A percentile compares a stretch with the other conserved stretches of the same genome.
Evolutionary conservation across 2,888 invertebrate genomes (phyloP).

Genomic region (Stenoptilia bipunctidactyla): DNA sequence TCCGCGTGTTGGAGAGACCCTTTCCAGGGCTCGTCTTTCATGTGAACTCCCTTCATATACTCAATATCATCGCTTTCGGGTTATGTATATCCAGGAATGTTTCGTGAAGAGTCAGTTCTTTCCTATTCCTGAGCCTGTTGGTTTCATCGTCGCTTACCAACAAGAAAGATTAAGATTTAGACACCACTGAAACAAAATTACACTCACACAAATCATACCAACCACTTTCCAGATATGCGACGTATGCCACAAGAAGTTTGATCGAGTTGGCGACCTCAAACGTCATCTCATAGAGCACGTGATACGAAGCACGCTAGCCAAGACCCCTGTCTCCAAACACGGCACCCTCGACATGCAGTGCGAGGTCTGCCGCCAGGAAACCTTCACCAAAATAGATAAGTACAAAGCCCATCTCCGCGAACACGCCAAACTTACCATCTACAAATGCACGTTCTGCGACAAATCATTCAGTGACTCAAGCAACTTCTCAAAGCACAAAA

Average conservation of each 20-base stretch:
- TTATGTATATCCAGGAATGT: too few species aligned
- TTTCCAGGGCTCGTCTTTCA: too few species aligned
- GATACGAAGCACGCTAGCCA: constrained; percentile 44
- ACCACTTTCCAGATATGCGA: constrained; percentile 48
- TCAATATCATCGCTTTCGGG: too few species aligned
- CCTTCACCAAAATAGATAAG: constrained; percentile 47
- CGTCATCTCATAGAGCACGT: constrained; percentile 63
- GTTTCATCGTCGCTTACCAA: too few species aligned
- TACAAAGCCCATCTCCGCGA: constrained; percentile 59
- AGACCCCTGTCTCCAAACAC: constrained; percentile 37
- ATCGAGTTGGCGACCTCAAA: constrained; percentile 54
- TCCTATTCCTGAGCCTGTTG: too few species aligned
- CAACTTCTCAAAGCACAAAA: constrained; percentile 65
- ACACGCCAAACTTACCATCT: constrained; percentile 57
- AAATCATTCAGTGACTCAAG: constrained; percentile 64
- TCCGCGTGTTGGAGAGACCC: too few species aligned
- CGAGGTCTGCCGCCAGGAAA: constrained; percentile 39
- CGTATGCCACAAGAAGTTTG: constrained; percentile 50
- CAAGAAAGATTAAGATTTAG: too few species aligned
- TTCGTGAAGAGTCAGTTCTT: too few species aligned
- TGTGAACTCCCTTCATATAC: too few species aligned
- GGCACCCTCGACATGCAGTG: constrained; percentile 47
- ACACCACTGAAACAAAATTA: too few species aligned
- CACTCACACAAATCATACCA: neutral
- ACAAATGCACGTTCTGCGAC: constrained; percentile 58